Percentiles rank a stretch among this genome's conserved stretches.
Conservation (phyloP, 1,140 invertebrate genomes). For the Zeugodacus cucurbitae region DNA sequence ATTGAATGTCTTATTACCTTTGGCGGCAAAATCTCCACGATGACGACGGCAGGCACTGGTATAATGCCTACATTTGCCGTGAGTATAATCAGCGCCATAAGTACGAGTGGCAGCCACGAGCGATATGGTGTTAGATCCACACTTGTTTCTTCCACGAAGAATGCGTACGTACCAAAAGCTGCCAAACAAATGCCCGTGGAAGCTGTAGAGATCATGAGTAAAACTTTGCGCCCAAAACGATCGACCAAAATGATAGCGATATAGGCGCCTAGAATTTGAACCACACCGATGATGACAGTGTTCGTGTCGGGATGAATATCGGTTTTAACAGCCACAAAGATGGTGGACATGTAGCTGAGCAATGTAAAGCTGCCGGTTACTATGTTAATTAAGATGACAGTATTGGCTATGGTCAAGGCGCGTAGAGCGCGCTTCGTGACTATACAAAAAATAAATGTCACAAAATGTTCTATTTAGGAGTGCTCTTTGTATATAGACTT, state of each 20-base stretch:
- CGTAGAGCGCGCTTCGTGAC: slow-evolving; percentile 51
- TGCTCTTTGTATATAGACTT: slow-evolving; percentile 42
- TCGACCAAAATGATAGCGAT: slow-evolving; percentile 57
- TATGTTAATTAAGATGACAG: slow-evolving; percentile 55
- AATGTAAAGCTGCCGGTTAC: slow-evolving; percentile 58
- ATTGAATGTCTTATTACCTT: slow-evolving; percentile 42
- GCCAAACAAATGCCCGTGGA: slow-evolving; percentile 50
- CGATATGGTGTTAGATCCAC: slow-evolving; percentile 47
- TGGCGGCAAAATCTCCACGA: slow-evolving; percentile 57
- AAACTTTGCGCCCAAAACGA: slow-evolving; percentile 54
- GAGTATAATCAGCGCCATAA: slow-evolving; percentile 59
- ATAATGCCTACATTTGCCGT: slow-evolving; percentile 54
- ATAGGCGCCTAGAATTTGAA: slow-evolving; percentile 68
- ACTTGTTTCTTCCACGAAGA: slow-evolving; percentile 51
- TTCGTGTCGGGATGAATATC: slow-evolving; percentile 68
- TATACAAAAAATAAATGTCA: slow-evolving; percentile 41
- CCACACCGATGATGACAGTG: slow-evolving; percentile 69
- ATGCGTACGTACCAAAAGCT: slow-evolving; percentile 55
- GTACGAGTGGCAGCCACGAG: slow-evolving; percentile 54
- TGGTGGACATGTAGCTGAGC: slow-evolving; percentile 67
- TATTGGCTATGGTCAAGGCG: slow-evolving; percentile 52
- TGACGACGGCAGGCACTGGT: slow-evolving; percentile 57
- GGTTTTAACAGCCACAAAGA: slow-evolving; percentile 74
- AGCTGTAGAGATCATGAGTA: slow-evolving; percentile 53
- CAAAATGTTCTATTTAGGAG: background rate